Conservation (phyloP, 2,888 invertebrate species). For the Fragum fragum region DNA sequence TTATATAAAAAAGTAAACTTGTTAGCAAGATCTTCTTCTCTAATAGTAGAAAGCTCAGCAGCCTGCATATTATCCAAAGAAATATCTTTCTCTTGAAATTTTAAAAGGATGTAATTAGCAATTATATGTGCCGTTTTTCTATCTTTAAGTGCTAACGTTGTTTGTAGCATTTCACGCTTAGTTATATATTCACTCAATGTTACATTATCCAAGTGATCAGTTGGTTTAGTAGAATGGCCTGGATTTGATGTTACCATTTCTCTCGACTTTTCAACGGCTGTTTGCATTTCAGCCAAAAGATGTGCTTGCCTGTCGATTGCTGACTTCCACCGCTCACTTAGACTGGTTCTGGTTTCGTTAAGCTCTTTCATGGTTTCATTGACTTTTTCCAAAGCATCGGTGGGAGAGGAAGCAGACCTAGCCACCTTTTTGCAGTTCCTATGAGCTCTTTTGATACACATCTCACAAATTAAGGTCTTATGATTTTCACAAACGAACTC, state of each 20-base stretch:
- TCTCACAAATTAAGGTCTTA: not conserved
- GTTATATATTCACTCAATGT: not conserved
- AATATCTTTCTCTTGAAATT: not conserved
- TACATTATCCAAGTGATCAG: not conserved
- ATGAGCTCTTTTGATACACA: not conserved
- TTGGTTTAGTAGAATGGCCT: not conserved
- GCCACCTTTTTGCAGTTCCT: not conserved
- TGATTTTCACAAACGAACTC: conserved; percentile 1
- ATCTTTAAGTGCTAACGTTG: not conserved
- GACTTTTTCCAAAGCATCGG: not conserved
- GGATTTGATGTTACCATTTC: not conserved
- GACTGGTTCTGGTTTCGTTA: not conserved
- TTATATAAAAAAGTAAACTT: not conserved
- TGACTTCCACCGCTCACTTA: not conserved
- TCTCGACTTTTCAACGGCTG: not conserved
- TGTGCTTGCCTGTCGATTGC: not conserved
- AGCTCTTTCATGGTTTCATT: not conserved
- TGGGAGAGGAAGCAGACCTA: not conserved
- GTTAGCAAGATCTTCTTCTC: not conserved
- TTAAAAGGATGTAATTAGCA: not conserved
- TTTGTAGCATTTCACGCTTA: not conserved
- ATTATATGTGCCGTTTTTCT: not conserved
- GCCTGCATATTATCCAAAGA: no score
- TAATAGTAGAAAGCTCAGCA: not conserved
- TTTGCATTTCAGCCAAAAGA: not conserved